phyloP scores from a whole-genome alignment of 2,113 vertebrate species.

The Sinocyclocheilus anshuiensis region DNA sequence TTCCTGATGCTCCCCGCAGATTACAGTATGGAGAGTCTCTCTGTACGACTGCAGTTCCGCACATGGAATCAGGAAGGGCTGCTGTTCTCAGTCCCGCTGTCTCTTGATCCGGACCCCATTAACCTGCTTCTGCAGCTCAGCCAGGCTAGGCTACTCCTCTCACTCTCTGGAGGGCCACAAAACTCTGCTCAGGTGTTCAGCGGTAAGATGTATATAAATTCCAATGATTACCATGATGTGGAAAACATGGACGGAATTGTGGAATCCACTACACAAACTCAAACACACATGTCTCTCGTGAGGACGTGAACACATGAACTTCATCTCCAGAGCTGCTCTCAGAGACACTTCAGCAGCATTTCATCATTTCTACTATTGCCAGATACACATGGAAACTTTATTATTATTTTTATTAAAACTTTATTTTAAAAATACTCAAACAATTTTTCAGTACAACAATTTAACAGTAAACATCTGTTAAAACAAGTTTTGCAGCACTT shows the following conservation, averaged over 20 bases:
- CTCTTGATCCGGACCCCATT: constrained; percentile 77
- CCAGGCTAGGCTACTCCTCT: constrained; percentile 76
- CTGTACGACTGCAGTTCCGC: constrained; percentile 91
- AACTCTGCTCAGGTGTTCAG: constrained; percentile 75
- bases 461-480: too few relatives aligned
- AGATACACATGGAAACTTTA: too few relatives aligned
- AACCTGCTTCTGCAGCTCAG: constrained; percentile 82
- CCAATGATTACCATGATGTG: neutral
- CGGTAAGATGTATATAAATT: constrained; percentile 72
- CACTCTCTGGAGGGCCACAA: constrained; percentile 77
- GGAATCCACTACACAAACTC: too few relatives aligned
- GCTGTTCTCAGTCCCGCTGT: constrained; percentile 81
- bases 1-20: constrained; percentile 85
- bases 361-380: neutral
- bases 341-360: neutral
- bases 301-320: neutral
- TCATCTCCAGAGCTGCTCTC: neutral
- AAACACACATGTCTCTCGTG: too few relatives aligned
- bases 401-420: too few relatives aligned
- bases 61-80: constrained; percentile 92
- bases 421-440: too few relatives aligned
- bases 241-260: too few relatives aligned
- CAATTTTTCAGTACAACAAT: too few relatives aligned
- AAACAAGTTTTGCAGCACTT: too few relatives aligned
- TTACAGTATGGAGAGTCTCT: constrained; percentile 79